Percentiles rank a stretch among this genome's conserved stretches.
Evolutionary conservation across 2,888 invertebrate genomes (phyloP).

Genomic region (Thelaira solivaga): DNA sequence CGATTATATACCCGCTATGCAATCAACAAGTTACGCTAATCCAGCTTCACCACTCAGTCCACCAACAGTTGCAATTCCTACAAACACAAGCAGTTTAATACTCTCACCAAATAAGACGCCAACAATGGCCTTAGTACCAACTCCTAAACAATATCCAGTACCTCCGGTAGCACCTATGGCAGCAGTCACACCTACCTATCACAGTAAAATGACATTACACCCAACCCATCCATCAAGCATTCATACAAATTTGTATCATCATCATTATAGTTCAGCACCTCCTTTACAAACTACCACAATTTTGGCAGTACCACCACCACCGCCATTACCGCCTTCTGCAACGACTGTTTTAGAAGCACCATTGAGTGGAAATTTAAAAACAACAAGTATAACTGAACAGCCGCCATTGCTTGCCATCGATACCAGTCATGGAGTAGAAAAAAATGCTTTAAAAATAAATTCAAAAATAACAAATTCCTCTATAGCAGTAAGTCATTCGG

Average conservation of each 20-base stretch:
- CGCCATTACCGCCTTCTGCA: conserved; percentile 26
- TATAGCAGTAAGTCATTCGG: background rate
- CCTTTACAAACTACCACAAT: conserved; percentile 34
- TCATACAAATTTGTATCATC: conserved; percentile 32
- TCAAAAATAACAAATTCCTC: conserved; percentile 31
- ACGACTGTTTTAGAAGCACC: conserved; percentile 15
- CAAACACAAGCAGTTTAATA: conserved; percentile 67
- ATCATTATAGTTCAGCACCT: conserved; percentile 28
- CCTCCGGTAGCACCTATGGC: conserved; percentile 35
- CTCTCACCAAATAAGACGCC: conserved; percentile 68
- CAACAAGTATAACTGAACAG: conserved; percentile 26
- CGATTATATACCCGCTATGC: conserved; percentile 70
- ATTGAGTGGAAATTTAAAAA: conserved; percentile 8
- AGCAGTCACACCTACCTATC: conserved; percentile 40
- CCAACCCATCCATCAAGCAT: conserved; percentile 29
- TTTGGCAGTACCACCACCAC: conserved; percentile 34
- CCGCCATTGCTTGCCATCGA: conserved; percentile 59
- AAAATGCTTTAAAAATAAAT: conserved; percentile 5
- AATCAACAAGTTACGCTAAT: conserved; percentile 65
- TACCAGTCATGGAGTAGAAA: conserved; percentile 29
- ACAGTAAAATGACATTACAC: conserved; percentile 57
- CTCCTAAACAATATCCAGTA: conserved; percentile 64
- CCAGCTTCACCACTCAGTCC: conserved; percentile 69
- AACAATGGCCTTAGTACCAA: conserved; percentile 68
- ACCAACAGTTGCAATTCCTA: conserved; percentile 65